Evolutionary conservation across 2,113 vertebrate species (phyloP), one percentile per base, ranked within the genome.

Genomic region (Phyllopteryx taeniolatus): DNA sequence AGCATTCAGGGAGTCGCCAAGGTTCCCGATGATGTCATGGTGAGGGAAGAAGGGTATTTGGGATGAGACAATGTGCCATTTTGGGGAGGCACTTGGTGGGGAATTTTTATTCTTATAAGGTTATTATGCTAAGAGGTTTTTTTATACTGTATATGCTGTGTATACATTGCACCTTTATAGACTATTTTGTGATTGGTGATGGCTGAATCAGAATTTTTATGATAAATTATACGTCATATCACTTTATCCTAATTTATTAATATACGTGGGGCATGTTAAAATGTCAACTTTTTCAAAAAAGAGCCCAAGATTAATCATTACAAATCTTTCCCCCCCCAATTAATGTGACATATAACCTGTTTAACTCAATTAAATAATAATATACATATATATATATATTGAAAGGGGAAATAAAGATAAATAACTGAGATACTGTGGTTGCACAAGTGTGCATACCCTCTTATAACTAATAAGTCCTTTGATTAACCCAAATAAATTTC

Each of bases 11-110:
- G 79, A 76, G 83, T 89, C 83, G 85, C 84, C 68, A 67, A 51
- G 87, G 89, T 84, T 85, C 92, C 86, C 46, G 74, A 83, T 93
- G 90, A 93, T 86, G 87, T 92, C 91, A 91, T 86, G 72, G 70
- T 49, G 66, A 42, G 70, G 78, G 72, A 85, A 79, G 80, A 77
- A 80, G 69, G 72, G 70, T 75, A 85, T 74, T 68, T 82, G 74
- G 68, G 74, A 83, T 71, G 75, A 87, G 76, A 78, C 79, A 72
- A 72, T 80, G 82, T 78, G 51, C 49, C 72, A 53, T 68, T 72
- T 78, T 70, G 77, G 46, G n/a, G 13, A 51, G 51, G 56, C 4
- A 66, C 22, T 22, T 66, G 61, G 42, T 9, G 46, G 31, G 47
- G 53, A n/a, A 42, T 12, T 14, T 47, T 49, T 46, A 44, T 59